These are phyloP conservation scores for Sphaerodactylus townsendi DNA, from an alignment of 2,113 vertebrate genomes.

Conservation along the genomic window DNA sequence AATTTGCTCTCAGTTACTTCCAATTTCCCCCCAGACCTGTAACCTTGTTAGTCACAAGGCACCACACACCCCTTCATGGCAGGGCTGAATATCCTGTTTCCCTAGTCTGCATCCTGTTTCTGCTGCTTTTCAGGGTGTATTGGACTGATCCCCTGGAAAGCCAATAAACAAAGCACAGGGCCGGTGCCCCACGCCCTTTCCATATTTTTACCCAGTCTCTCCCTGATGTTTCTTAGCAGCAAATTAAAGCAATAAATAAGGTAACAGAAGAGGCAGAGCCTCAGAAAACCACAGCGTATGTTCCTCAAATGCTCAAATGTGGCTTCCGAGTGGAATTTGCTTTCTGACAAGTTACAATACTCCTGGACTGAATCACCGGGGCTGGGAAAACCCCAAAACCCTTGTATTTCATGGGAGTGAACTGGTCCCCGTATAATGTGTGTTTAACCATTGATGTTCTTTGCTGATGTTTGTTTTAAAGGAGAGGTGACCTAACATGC, in stretches of 20 bases:
- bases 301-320: neutral
- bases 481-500: too few species aligned
- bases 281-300: neutral
- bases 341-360: neutral
- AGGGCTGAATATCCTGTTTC: neutral
- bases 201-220: neutral
- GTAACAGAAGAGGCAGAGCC: neutral
- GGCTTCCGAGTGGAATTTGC: neutral
- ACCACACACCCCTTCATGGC: neutral
- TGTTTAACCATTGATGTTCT: neutral
- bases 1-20: too few species aligned
- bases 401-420: neutral
- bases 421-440: neutral
- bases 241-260: slow-evolving; percentile 25
- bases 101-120: neutral
- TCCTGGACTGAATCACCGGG: slow-evolving; percentile 6
- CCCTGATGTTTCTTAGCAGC: neutral
- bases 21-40: neutral
- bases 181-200: neutral
- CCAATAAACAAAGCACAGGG: neutral
- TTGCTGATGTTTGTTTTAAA: too few species aligned
- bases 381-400: neutral
- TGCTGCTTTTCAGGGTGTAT: neutral
- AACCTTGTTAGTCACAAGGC: too few species aligned
- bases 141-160: too few species aligned